A percentile compares a stretch with the other conserved stretches of the same genome.
phyloP scores from a whole-genome alignment of 2,113 vertebrate genomes.

The Callionymus lyra region DNA sequence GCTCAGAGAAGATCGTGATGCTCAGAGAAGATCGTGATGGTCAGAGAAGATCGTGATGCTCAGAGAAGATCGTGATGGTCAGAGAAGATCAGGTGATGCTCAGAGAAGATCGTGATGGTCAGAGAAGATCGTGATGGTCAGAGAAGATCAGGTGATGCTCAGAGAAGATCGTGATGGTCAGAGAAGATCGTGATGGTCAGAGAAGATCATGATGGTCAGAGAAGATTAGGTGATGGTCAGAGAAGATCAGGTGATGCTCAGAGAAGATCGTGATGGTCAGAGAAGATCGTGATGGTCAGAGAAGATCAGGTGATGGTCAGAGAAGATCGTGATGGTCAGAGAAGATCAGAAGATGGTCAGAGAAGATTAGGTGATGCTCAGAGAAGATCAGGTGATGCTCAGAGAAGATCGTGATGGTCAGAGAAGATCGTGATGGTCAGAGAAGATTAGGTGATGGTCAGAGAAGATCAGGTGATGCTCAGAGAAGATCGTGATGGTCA shows the following conservation, averaged over 20 bases:
- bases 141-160: slow-evolving; percentile 2
- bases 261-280: slow-evolving; percentile 14
- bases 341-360: too few species aligned
- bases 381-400: slow-evolving; percentile 16
- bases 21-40: slow-evolving; percentile 14
- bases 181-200: not conserved
- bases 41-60: slow-evolving; percentile 1
- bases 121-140: too few species aligned
- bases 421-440: slow-evolving; percentile 14
- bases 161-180: slow-evolving; percentile 14
- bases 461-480: slow-evolving; percentile 2
- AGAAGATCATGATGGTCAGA: slow-evolving; percentile 15
- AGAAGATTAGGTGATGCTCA: slow-evolving; percentile 1
- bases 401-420: slow-evolving; percentile 1
- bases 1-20: slow-evolving; percentile 1
- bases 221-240: too few species aligned
- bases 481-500: slow-evolving; percentile 14
- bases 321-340: slow-evolving; percentile 15
- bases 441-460: too few species aligned
- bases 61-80: slow-evolving; percentile 14
- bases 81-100: slow-evolving; percentile 2
- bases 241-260: slow-evolving; percentile 1
- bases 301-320: slow-evolving; percentile 1
- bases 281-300: too few species aligned
- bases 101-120: slow-evolving; percentile 14